Base-by-base conservation (phyloP, 2,797 vertebrate genomes). In the Schizopygopsis malacanthus region DNA sequence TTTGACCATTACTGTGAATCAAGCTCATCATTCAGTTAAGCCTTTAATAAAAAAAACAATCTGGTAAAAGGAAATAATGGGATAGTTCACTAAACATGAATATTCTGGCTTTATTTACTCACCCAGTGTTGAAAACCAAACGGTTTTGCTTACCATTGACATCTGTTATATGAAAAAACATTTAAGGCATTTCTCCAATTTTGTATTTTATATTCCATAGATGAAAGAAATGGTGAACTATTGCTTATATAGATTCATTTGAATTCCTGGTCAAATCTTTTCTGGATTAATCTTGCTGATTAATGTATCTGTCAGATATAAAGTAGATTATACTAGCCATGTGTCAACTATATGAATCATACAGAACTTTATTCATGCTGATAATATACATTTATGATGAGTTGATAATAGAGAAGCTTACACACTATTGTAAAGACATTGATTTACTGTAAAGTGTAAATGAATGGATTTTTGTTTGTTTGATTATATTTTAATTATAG, bases 361-460 rank as follows among this genome's bases (percentile, higher is more conserved):
- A 5, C 37, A 86, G 41, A 79, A 45, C 20, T 70, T 20, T 70
- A 43, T 22, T 69, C 22, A 28, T 69, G 41, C 47, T 25, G 15
- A 78, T 52, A 37, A 25, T 83, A 52, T 77, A 13, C 6, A 78
- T 81, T 25, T 22, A 22, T 54, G 43, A 11, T 72, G 67, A 73
- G 39, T 43, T 82, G 45, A 37, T 65, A 43, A 13, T 22, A 71
- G 33, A 83, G 39, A 72, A 3, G 28, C 81, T 56, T 45, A 61
- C 52, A 52, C 41, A 25, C 25, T 25, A 52, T 39, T 85, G 43
- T 65, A 86, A 86, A 67, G 45, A 73, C 67, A 41, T 10, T 77
- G 75, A 85, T 82, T 82, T 85, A 85, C 70, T 85, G 73, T 89
- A 61, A 65, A 82, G 22, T 89, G 81, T 84, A 89, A 78, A 82